Conservation (phyloP, 2,113 vertebrate species). For the Nerophis ophidion region DNA sequence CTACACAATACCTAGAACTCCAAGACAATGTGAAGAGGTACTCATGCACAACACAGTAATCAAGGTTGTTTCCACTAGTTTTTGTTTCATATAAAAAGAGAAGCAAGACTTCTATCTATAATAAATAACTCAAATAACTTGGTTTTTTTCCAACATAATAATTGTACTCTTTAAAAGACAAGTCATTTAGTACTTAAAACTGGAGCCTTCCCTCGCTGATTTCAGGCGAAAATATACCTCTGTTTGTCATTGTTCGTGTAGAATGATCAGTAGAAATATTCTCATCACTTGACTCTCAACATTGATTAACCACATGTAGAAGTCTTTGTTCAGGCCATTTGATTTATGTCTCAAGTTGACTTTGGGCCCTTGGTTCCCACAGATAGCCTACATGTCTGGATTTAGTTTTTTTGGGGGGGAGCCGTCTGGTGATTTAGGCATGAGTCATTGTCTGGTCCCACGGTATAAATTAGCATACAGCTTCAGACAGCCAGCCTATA, state of each 20-base stretch:
- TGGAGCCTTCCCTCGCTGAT: too few species aligned
- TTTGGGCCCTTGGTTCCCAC: conserved; percentile 31
- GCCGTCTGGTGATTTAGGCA: conserved; percentile 43
- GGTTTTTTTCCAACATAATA: too few species aligned
- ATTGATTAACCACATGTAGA: neutral
- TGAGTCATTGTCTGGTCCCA: conserved; percentile 53
- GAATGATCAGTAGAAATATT: neutral
- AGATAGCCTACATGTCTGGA: conserved; percentile 38
- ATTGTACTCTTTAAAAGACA: too few species aligned
- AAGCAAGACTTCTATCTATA: too few species aligned
- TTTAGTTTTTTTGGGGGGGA: conserved; percentile 19
- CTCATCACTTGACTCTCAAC: neutral
- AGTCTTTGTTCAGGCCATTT: conserved; percentile 4
- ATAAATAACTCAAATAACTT: too few species aligned
- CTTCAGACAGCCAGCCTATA: conserved; percentile 39
- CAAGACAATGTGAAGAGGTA: too few species aligned
- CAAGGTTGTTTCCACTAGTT: too few species aligned
- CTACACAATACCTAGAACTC: too few species aligned
- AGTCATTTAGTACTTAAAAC: too few species aligned
- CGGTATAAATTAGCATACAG: conserved; percentile 42
- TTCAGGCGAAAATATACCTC: neutral
- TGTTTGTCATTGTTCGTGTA: neutral
- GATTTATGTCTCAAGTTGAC: conserved; percentile 21
- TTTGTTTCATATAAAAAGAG: too few species aligned
- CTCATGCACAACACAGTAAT: too few species aligned